Evolutionary conservation across 2,888 invertebrate species (phyloP), one percentile per base, ranked within the genome.

Genomic region (Mesorhabditis belari): DNA sequence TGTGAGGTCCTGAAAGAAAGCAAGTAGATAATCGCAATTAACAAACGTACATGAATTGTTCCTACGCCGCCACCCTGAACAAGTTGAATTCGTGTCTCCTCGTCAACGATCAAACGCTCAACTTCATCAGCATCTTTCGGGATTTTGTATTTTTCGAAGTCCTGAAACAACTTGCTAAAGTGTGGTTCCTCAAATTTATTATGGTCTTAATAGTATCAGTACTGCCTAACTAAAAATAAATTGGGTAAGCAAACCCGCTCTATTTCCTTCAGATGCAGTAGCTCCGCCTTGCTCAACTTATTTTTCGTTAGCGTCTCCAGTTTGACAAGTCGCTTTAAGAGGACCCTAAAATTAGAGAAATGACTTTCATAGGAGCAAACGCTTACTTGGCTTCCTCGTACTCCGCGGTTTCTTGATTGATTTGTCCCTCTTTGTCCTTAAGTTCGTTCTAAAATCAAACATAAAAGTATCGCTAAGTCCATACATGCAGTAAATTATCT

Each of bases 1-100:
- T 9, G 60, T 63, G 6, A 70, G 69, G 57, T 77, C 75, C 63
- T 73, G 23, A 62, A 53, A 50, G 4, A 17, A 61, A 54, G 28
- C 64, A 59, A 9, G 60, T 21, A 51, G 19, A 23, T 19, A 49
- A 29, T n/a, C n/a, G n/a, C n/a, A n/a, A n/a, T n/a, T n/a, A 28
- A 35, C 52, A 26, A 44, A 53, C 61, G 49, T 61, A 62, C 25
- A 57, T 52, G 17, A 50, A 54, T 50, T 55, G 61, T 27, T 66
- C 65, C 21, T 62, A 50, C 19, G 25, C 35, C n/a, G 44, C 26
- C 9, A 2, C n/a, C 61, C 12, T n/a, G 44, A 35, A 35, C n/a
- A 19, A 71, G 5, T 58, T 55, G 54, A 28, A 64, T 57, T 9
- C 58, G 29, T 5, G 62, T 63, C 49, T 57, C 57, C 49, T 75